A percentile compares a stretch with the other conserved stretches of the same genome.
phyloP scores from a whole-genome alignment of 2,797 vertebrate genomes.

The Enoplosus armatus region DNA sequence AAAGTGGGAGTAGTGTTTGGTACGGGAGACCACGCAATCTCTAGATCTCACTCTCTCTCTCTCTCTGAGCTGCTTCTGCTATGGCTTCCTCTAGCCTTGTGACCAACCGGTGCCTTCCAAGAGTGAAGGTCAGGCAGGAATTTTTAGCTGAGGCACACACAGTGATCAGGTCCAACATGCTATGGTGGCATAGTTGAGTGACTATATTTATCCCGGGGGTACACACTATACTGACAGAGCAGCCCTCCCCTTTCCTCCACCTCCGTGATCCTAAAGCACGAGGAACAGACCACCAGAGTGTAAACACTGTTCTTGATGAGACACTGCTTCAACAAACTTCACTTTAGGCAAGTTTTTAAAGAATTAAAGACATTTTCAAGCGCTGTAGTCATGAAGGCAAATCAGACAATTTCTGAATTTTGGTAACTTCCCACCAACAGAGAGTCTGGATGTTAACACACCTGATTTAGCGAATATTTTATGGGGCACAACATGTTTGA shows the following conservation, averaged over 20 bases:
- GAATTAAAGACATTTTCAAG: not conserved
- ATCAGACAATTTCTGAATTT: not conserved
- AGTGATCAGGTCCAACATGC: constrained; percentile 89
- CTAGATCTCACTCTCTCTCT: constrained; percentile 28
- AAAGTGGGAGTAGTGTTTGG: constrained; percentile 69
- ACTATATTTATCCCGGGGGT: constrained; percentile 96
- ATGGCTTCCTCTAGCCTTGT: constrained; percentile 78
- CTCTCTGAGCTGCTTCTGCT: constrained; percentile 52
- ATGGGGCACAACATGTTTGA: not conserved
- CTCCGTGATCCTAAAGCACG: constrained; percentile 73
- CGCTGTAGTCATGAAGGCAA: not conserved
- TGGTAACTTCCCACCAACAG: not conserved
- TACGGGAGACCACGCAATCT: constrained; percentile 54
- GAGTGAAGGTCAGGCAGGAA: constrained; percentile 90
- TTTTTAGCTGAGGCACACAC: constrained; percentile 94
- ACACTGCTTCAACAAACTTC: not conserved
- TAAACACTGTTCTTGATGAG: constrained; percentile 65
- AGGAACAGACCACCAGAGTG: constrained; percentile 67
- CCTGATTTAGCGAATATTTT: not conserved
- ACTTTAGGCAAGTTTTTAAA: not conserved
- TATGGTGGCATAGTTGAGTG: constrained; percentile 85
- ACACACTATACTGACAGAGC: constrained; percentile 93
- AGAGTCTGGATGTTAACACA: not conserved
- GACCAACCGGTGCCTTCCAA: constrained; percentile 86
- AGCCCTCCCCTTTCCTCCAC: constrained; percentile 84